Evolutionary conservation across 2,113 vertebrate genomes (phyloP).

Genomic region (Calyptomena viridis): DNA sequence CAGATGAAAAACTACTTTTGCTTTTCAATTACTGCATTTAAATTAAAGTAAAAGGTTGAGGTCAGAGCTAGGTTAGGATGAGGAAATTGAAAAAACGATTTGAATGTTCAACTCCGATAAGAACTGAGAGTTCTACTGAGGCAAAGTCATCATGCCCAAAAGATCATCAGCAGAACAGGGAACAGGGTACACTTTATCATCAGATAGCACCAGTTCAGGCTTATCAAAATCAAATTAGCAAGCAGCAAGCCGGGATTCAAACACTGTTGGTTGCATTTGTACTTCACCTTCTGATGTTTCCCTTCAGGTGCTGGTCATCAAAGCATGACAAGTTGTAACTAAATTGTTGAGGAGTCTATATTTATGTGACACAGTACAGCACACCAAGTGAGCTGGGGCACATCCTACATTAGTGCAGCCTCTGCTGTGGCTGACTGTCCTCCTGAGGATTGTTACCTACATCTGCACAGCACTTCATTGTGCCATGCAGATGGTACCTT

Average conservation of each 20-base stretch:
- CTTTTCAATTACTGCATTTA: not conserved
- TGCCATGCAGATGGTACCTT: not conserved
- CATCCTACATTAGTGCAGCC: not conserved
- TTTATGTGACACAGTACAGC: not conserved
- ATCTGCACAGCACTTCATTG: not conserved
- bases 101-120: not conserved
- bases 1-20: not conserved
- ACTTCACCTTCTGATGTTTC: not conserved
- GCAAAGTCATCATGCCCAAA: not conserved
- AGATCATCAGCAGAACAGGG: not conserved
- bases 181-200: not conserved
- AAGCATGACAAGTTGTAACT: not conserved
- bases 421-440: accelerated
- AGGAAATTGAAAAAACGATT: not conserved
- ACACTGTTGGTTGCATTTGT: not conserved
- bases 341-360: not conserved
- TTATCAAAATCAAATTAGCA: conserved; percentile 26
- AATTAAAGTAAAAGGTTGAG: not conserved
- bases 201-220: not conserved
- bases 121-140: not conserved
- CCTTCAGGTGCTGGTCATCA: not conserved
- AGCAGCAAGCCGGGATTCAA: not conserved
- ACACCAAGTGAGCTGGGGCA: not conserved
- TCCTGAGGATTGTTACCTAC: not conserved
- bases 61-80: not conserved